Conservation (phyloP, 2,888 invertebrate species). For the Coenonympha arcania region DNA sequence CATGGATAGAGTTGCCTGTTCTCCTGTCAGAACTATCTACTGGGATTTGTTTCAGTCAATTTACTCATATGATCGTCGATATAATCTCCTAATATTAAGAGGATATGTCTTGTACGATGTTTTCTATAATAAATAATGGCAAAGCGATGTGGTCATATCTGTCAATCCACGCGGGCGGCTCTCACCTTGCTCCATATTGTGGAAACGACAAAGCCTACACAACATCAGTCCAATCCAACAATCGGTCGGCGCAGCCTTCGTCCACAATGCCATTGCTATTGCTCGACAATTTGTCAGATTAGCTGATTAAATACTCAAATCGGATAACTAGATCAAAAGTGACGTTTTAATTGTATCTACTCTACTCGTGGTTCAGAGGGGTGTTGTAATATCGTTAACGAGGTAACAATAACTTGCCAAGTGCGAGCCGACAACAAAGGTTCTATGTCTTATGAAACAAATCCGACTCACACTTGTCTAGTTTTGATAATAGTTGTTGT, state of each 20-base stretch:
- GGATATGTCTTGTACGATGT: background rate
- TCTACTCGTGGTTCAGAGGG: background rate
- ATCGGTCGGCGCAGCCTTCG: constrained; percentile 15
- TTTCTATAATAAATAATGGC: background rate
- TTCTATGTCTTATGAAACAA: too few species aligned
- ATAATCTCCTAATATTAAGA: background rate
- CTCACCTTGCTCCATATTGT: constrained; percentile 27
- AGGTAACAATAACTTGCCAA: too few species aligned
- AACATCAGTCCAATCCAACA: constrained; percentile 13
- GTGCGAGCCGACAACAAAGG: too few species aligned
- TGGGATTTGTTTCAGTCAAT: too few species aligned
- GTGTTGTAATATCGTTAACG: background rate
- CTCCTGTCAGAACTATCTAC: too few species aligned
- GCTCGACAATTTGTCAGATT: constrained; percentile 26
- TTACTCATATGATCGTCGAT: too few species aligned
- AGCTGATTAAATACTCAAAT: constrained; percentile 18
- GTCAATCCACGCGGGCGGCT: constrained; percentile 23
- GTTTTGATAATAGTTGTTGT: too few species aligned
- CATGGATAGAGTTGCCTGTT: too few species aligned
- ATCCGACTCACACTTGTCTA: too few species aligned
- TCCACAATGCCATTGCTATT: constrained; percentile 20
- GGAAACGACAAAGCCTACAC: constrained; percentile 20
- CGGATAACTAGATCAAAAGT: constrained; percentile 10
- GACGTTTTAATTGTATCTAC: constrained; percentile 9
- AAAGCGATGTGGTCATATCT: constrained; percentile 4